phyloP scores from a whole-genome alignment of 1,140 invertebrate species.

The Homalodisca vitripennis region DNA sequence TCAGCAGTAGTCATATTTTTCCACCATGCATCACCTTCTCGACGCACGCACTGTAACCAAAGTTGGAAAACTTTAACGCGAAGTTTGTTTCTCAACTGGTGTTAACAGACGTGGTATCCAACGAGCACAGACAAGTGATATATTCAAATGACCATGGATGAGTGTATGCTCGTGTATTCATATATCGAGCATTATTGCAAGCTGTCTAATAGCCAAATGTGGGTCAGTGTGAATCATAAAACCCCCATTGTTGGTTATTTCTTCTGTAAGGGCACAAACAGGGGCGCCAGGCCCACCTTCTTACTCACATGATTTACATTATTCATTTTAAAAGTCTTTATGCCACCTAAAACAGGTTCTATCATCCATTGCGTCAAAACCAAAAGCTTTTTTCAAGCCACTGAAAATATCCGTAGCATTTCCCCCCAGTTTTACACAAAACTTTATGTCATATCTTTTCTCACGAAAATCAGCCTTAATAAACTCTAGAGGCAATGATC shows the following conservation, averaged over 20 bases:
- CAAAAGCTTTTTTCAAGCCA: conserved; percentile 27
- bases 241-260: conserved; percentile 9
- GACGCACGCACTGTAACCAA: conserved; percentile 13
- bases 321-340: conserved; percentile 21
- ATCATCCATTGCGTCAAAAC: conserved; percentile 22
- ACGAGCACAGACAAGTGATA: conserved; percentile 6
- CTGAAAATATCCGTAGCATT: conserved; percentile 26
- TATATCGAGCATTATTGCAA: conserved; percentile 3
- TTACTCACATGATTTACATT: conserved; percentile 12
- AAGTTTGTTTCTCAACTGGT: conserved; percentile 11
- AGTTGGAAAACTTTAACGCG: conserved; percentile 8
- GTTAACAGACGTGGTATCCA: neutral
- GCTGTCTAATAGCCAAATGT: conserved; percentile 9
- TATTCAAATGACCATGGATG: conserved; percentile 1
- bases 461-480: conserved; percentile 25
- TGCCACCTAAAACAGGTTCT: conserved; percentile 11
- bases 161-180: neutral
- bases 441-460: conserved; percentile 32
- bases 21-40: conserved; percentile 8
- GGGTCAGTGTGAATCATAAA: conserved; percentile 3
- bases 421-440: conserved; percentile 29
- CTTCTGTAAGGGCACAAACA: neutral
- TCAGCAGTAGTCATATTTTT: conserved; percentile 5
- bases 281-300: conserved; percentile 12
- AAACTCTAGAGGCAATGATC: conserved; percentile 14